Conservation (phyloP, 2,797 vertebrate genomes). For the Acanthopagrus latus region DNA sequence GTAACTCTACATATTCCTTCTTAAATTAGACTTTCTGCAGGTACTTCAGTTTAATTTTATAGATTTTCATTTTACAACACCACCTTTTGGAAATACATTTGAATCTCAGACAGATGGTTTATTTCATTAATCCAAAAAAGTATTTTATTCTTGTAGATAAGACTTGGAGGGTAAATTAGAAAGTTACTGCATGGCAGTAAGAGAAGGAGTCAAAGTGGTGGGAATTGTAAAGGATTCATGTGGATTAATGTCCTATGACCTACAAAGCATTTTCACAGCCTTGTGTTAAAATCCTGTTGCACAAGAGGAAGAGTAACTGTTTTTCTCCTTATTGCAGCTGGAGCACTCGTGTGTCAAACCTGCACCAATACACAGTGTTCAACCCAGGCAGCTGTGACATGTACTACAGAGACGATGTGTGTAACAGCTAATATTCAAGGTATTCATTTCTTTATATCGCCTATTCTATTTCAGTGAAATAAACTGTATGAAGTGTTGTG, state of each 20-base stretch:
- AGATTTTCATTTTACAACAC: neutral
- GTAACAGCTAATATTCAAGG: too few relatives aligned
- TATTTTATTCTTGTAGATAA: too few relatives aligned
- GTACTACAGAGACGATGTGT: too few relatives aligned
- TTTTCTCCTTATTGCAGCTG: neutral
- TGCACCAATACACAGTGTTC: too few relatives aligned
- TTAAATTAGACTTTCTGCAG: neutral
- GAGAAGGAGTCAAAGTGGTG: too few relatives aligned
- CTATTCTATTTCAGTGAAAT: too few relatives aligned
- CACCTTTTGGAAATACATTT: neutral
- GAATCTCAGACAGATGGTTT: neutral
- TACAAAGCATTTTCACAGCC: neutral
- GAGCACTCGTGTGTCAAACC: neutral
- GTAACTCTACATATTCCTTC: conserved; percentile 20
- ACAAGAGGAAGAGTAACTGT: neutral
- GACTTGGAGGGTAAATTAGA: too few relatives aligned
- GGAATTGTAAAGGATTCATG: too few relatives aligned
- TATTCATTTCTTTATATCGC: too few relatives aligned
- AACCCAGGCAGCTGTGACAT: too few relatives aligned
- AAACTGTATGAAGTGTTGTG: neutral
- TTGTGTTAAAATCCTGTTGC: neutral
- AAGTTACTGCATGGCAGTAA: too few relatives aligned
- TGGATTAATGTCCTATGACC: too few relatives aligned
- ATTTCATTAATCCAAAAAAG: neutral
- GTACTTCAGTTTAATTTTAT: neutral